Conservation (phyloP, 2,113 vertebrate species). For the Cromileptes altivelis region DNA sequence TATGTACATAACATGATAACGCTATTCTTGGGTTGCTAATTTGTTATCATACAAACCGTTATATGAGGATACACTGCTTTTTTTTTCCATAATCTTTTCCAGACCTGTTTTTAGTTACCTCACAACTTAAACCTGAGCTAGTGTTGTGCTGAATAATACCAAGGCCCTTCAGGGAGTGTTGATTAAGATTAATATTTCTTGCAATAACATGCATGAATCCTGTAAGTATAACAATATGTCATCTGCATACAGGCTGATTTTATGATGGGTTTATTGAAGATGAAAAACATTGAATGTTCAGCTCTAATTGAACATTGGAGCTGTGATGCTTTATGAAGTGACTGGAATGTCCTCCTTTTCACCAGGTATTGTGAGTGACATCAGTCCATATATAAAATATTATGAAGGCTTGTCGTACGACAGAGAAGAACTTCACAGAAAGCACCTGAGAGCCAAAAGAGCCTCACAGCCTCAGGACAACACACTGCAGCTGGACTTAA, state of each 20-base stretch:
- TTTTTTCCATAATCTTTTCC: background rate
- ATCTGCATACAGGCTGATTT: constrained; percentile 10
- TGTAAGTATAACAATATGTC: background rate
- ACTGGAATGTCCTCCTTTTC: background rate
- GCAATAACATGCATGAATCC: no score
- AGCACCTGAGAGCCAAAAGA: constrained; percentile 72
- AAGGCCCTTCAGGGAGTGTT: no score
- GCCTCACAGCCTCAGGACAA: constrained; percentile 28
- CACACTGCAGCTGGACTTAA: constrained; percentile 77
- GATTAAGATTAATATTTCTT: background rate
- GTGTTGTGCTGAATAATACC: background rate
- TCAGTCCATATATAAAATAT: constrained; percentile 77
- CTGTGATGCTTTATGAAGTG: background rate
- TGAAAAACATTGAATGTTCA: no score
- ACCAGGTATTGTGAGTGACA: constrained; percentile 62
- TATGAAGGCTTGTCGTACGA: constrained; percentile 78
- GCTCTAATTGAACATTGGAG: no score
- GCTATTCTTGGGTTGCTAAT: no score
- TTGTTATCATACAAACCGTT: no score
- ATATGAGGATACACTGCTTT: background rate
- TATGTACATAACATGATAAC: no score
- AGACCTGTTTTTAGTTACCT: background rate
- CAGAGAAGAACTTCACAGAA: constrained; percentile 70
- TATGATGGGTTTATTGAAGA: background rate
- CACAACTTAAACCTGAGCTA: background rate